Percentiles rank a stretch among this genome's conserved stretches.
Conservation (phyloP, 2,797 vertebrate species). For the Ambastaia sidthimunki region DNA sequence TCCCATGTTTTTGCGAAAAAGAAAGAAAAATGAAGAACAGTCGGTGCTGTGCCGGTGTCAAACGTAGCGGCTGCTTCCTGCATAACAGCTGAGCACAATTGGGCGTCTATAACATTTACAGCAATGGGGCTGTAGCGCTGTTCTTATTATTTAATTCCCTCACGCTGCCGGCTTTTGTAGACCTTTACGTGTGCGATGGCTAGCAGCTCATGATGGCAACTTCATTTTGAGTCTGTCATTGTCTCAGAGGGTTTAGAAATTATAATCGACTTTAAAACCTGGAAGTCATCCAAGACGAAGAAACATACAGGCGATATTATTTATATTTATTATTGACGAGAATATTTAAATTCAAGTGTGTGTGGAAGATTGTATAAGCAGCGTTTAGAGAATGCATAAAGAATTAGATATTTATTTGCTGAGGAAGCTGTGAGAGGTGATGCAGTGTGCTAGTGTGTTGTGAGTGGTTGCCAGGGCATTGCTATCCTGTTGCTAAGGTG, state of each 20-base stretch:
- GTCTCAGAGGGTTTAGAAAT: slow-evolving; percentile 37
- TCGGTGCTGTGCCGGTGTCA: not conserved
- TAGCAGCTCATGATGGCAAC: slow-evolving; percentile 30
- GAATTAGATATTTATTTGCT: not conserved
- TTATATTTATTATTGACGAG: slow-evolving; percentile 1
- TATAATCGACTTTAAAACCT: slow-evolving; percentile 28
- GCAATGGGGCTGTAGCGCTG: not conserved
- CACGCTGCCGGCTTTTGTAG: slow-evolving; percentile 27
- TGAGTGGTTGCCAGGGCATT: not conserved
- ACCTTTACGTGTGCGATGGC: slow-evolving; percentile 29
- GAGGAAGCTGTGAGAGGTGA: not conserved
- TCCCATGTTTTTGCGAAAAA: not conserved
- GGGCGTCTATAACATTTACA: slow-evolving; percentile 14
- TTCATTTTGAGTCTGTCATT: slow-evolving; percentile 36
- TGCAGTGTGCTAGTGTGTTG: not conserved
- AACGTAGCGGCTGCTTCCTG: slow-evolving; percentile 5
- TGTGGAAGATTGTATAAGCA: not conserved
- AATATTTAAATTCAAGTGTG: not conserved
- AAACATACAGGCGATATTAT: slow-evolving; percentile 1
- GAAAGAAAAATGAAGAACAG: not conserved
- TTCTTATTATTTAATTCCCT: slow-evolving; percentile 32
- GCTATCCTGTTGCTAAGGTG: not conserved
- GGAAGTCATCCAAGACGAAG: slow-evolving; percentile 4
- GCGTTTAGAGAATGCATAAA: not conserved
- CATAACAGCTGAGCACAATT: slow-evolving; percentile 3